Percentiles rank a stretch among this genome's conserved stretches.
These are phyloP conservation scores for Empis stercorea DNA, from an alignment of 2,888 invertebrate genomes.

Conservation along the genomic window DNA sequence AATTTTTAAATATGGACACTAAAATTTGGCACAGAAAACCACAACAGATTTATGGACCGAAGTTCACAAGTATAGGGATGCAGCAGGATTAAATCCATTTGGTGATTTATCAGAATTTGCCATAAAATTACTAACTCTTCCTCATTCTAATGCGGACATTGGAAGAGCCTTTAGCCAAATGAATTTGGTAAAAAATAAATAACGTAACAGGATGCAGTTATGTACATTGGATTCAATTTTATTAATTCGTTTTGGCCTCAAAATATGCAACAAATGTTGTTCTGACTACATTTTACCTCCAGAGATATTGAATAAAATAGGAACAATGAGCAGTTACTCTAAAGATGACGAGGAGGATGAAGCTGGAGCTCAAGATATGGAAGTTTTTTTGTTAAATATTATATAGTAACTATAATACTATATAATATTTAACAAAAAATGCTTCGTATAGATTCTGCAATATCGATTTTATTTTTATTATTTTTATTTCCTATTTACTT, in stretches of 20 bases:
- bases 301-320: neutral
- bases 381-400: no score
- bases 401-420: no score
- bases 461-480: no score
- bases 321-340: neutral
- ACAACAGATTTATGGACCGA: neutral
- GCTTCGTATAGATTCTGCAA: no score
- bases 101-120: neutral
- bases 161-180: neutral
- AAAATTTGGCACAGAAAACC: neutral
- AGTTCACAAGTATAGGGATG: neutral
- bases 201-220: neutral
- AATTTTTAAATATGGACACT: no score
- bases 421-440: no score
- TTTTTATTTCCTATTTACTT: no score
- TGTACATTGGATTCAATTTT: neutral
- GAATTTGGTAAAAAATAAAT: slow-evolving; percentile 2
- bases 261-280: neutral
- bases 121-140: neutral
- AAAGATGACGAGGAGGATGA: no score
- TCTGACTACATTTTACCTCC: neutral
- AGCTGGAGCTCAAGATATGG: no score
- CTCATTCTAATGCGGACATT: slow-evolving; percentile 2
- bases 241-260: neutral
- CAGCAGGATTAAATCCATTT: neutral